Conservation (phyloP, 2,888 invertebrate genomes). For the Limenitis camilla region DNA sequence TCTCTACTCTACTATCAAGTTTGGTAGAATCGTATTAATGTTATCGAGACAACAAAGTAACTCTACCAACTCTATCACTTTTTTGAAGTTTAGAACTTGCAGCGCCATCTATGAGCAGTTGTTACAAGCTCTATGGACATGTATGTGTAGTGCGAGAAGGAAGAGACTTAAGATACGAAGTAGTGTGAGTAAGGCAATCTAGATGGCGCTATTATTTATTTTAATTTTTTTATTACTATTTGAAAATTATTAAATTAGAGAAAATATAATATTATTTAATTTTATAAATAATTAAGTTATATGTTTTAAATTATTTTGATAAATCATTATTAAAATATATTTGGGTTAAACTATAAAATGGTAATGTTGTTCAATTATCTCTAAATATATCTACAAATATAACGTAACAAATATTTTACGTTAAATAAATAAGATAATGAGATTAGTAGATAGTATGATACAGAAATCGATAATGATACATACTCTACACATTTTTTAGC, state of each 20-base stretch:
- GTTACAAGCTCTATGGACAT: neutral
- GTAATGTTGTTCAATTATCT: no score
- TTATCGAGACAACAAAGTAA: no score
- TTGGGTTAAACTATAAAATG: no score
- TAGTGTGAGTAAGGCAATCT: neutral
- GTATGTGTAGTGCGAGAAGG: neutral
- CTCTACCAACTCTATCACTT: no score
- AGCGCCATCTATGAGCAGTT: constrained; percentile 5
- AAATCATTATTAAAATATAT: no score
- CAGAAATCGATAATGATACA: constrained; percentile 39
- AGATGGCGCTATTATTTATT: constrained; percentile 2
- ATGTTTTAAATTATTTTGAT: no score
- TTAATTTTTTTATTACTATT: no score
- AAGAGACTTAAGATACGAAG: neutral
- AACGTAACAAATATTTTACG: neutral
- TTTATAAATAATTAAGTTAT: no score
- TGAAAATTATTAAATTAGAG: no score
- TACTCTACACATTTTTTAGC: constrained; percentile 30
- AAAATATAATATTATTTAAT: no score
- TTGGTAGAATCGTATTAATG: no score
- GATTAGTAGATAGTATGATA: neutral
- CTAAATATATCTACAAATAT: neutral
- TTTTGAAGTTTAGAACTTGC: neutral
- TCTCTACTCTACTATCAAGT: no score
- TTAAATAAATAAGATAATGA: neutral